Base-by-base conservation (phyloP, 2,888 invertebrate species). In the Harpalus rufipes region DNA sequence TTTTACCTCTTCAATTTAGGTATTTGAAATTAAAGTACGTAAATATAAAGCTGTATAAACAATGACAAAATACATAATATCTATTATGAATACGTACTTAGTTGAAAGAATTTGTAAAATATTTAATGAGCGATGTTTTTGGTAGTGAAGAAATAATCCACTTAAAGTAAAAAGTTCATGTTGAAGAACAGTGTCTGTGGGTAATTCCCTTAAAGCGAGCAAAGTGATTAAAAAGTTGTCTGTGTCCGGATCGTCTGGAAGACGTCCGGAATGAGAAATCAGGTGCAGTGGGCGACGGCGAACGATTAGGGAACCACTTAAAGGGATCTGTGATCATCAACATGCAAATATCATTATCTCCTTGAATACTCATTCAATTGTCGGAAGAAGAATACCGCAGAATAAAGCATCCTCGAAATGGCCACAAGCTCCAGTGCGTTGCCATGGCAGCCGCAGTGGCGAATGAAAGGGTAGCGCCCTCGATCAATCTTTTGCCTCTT, bases 311-410 rank as follows among this genome's bases (percentile, higher is more conserved):
- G 81, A 74, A 84, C 84, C 78, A 84, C 84, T 84, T 84, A 84
- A 78, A 78, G 56, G 61, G 63, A 78, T 78, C 78, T 84, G 74
- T 83, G 83, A 90, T 90, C 89, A 90, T 90, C 90, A 90, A 88
- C 89, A 90, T 90, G 90, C 90, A 90, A 90, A 90, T 90, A 90
- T 90, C 90, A 90, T 90, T 90, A 90, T 90, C 90, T 90, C 89
- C 90, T 90, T 88, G 90, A 90, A 89, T 90, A 90, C 89, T 90
- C 90, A 90, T 90, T 90, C 90, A 90, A 90, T 90, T 90, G 90
- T 90, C 90, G 74, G 90, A 90, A 90, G 90, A 90, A 89, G 90
- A 90, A 90, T 89, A 88, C 89, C 88, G 89, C 89, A 89, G 89
- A 89, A 89, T 90, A 90, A 89, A 89, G 89, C 89, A 89, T 89